A percentile compares a stretch with the other conserved stretches of the same genome.
Evolutionary conservation across 2,113 vertebrate species (phyloP).

Genomic region (Seriola quinqueradiata): DNA sequence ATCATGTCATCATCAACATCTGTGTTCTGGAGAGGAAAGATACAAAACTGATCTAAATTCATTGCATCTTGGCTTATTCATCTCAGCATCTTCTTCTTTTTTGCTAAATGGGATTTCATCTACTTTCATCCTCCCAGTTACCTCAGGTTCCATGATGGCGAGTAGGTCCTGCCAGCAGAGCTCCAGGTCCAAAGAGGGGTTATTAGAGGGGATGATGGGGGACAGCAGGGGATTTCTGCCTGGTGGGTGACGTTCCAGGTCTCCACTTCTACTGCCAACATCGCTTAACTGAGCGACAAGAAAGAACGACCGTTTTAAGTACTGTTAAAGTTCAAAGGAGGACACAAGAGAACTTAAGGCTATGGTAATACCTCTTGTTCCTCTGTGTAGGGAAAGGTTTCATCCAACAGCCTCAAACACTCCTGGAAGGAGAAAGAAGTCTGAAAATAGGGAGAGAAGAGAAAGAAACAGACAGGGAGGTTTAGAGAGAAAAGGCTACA

Average conservation of each 20-base stretch:
- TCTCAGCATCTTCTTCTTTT: not conserved
- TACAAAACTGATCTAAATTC: not conserved
- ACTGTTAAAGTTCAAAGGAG: not conserved
- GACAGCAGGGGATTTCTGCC: constrained; percentile 78
- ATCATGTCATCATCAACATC: constrained; percentile 85
- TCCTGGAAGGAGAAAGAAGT: constrained; percentile 89
- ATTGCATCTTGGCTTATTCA: not conserved
- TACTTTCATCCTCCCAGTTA: constrained; percentile 54
- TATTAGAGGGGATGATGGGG: constrained; percentile 81
- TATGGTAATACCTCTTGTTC: constrained; percentile 84
- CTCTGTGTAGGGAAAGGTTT: constrained; percentile 87
- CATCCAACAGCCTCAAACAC: constrained; percentile 91
- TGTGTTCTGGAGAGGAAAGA: constrained; percentile 84
- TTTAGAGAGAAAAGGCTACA: not conserved
- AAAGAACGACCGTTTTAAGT: not conserved
- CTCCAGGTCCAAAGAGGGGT: constrained; percentile 89
- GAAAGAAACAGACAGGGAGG: not conserved
- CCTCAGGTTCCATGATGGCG: constrained; percentile 95
- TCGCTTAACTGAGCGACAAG: constrained; percentile 77
- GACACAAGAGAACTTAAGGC: not conserved
- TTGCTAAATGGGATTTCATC: not conserved
- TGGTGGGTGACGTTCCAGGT: constrained; percentile 58
- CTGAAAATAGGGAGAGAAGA: constrained; percentile 68
- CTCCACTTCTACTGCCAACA: constrained; percentile 69
- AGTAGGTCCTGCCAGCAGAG: constrained; percentile 96